These are phyloP conservation scores for Tupaia chinensis DNA, from an alignment of 2,113 vertebrate genomes.

Conservation along the genomic window DNA sequence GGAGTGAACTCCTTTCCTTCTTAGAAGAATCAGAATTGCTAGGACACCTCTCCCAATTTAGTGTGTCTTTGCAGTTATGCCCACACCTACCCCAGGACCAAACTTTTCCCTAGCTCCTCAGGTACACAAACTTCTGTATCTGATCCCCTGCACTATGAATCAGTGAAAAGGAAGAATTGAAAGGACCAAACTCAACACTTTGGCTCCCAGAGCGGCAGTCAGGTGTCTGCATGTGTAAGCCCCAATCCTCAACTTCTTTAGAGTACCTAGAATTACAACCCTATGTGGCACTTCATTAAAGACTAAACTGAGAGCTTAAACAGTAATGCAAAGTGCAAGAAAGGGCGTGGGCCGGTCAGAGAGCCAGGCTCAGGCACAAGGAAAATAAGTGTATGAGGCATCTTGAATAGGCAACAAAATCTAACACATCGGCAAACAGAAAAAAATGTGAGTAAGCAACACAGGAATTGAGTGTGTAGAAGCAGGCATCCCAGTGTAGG, in stretches of 20 bases:
- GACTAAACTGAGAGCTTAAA: not conserved
- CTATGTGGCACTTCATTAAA: too few species aligned
- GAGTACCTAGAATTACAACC: not conserved
- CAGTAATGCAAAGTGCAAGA: not conserved
- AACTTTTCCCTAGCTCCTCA: not conserved
- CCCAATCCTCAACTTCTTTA: fast-evolving
- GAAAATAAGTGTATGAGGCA: fast-evolving
- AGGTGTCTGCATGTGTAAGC: fast-evolving
- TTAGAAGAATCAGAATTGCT: not conserved
- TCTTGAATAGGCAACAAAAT: not conserved
- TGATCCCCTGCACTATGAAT: fast-evolving
- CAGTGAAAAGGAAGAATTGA: not conserved
- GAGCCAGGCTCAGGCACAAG: not conserved
- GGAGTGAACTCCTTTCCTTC: not conserved
- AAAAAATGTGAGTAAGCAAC: fast-evolving
- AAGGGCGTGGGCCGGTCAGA: not conserved
- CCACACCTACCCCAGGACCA: not conserved
- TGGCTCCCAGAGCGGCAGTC: not conserved
- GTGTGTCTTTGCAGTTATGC: fast-evolving
- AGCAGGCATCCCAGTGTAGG: fast-evolving
- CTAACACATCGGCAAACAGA: not conserved
- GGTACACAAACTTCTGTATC: fast-evolving
- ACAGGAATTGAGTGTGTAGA: fast-evolving
- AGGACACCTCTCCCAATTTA: not conserved
- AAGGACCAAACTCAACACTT: fast-evolving